Evolutionary conservation across 2,113 vertebrate genomes (phyloP).

Genomic region (Spea bombifrons): DNA sequence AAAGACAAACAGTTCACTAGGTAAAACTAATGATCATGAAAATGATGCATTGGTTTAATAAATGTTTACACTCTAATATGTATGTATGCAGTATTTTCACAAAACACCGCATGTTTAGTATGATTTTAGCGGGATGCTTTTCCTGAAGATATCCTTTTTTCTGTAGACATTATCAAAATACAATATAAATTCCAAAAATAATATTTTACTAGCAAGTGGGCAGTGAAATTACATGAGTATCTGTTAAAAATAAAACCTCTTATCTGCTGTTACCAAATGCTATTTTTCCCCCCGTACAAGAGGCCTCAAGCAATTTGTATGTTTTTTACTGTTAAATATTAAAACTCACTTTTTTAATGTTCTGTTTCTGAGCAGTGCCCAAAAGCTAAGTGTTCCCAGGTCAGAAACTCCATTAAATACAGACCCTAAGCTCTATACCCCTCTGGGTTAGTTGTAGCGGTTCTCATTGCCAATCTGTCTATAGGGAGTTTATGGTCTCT

Average conservation of each 20-base stretch:
- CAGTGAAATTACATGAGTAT: background rate
- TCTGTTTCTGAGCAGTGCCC: slow-evolving; percentile 50
- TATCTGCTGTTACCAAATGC: slow-evolving; percentile 2
- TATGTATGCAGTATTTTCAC: too few relatives aligned
- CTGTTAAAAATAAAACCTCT: background rate
- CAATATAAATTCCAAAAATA: background rate
- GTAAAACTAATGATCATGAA: background rate
- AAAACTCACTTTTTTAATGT: slow-evolving; percentile 55
- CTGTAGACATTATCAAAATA: too few relatives aligned
- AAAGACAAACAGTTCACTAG: slow-evolving; percentile 20
- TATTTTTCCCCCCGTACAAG: slow-evolving; percentile 24
- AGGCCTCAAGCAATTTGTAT: slow-evolving; percentile 56
- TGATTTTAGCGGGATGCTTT: too few relatives aligned
- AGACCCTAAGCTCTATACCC: slow-evolving; percentile 49
- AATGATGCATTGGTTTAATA: slow-evolving; percentile 41
- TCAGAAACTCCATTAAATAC: slow-evolving; percentile 64
- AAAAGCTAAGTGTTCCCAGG: slow-evolving; percentile 57
- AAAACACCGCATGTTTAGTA: too few relatives aligned
- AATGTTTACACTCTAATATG: background rate
- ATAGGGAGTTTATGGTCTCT: slow-evolving; percentile 53
- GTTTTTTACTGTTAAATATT: slow-evolving; percentile 63
- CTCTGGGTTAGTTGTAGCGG: slow-evolving; percentile 53
- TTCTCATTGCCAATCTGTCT: slow-evolving; percentile 53
- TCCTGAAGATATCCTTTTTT: too few relatives aligned
- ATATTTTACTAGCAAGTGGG: background rate